Evolutionary conservation across 1,140 invertebrate species (phyloP), one percentile per base, ranked within the genome.

Genomic region (Cyrtorhinus lividipennis): DNA sequence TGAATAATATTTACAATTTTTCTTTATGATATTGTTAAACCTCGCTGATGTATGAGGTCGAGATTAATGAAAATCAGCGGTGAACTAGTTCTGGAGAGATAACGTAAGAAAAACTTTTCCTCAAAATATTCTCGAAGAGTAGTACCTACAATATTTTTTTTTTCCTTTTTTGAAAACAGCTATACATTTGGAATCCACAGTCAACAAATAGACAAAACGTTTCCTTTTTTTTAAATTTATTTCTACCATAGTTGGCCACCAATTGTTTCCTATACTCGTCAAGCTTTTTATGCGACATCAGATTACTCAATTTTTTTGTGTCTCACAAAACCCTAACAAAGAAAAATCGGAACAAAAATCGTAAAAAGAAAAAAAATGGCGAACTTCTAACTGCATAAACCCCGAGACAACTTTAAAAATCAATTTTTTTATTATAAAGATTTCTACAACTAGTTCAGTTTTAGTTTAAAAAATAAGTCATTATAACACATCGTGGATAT

Each of bases 391-490:
- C 64, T 65, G 64, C 64, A 65, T 61, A 65, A 65, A 65, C 64
- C 64, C 64, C 58, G 64, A 65, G 64, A 65, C 64, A 65, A 53
- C 64, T 65, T 65, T 62, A 60, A 65, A 62, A 64, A 61, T 65
- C 59, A 65, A 65, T 65, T 65, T 44, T n/a, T n/a, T 44, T 65
- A 65, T 65, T 65, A 65, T 62, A 65, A 65, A 65, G 46, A n/a
- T n/a, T n/a, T 62, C 64, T 65, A 65, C 64, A 65, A 62, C 64
- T 65, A 65, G 27, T 57, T 65, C 64, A 65, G 64, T 65, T 65
- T 65, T 65, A 64, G 56, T 64, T 65, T 65, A 65, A 65, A 65
- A 65, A 65, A 65, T 65, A 65, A 65, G 64, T 65, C 64, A 65
- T 65, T 64, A 65, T 65, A 65, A 65, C 64, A 65, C 64, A 65